Conservation (phyloP, 1,140 invertebrate species). For the Artemia franciscana region DNA sequence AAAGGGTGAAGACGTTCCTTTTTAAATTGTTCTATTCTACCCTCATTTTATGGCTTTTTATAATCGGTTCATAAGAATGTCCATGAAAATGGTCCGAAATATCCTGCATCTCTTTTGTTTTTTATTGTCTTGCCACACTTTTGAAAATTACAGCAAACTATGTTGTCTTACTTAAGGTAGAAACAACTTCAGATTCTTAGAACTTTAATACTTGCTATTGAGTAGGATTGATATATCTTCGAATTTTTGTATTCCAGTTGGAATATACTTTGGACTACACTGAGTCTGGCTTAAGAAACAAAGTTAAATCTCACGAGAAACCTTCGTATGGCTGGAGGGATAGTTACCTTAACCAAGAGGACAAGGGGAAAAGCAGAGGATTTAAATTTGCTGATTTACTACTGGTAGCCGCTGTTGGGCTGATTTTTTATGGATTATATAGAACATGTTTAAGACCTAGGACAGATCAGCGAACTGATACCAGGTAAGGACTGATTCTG, state of each 20-base stretch:
- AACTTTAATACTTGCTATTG: too few species aligned
- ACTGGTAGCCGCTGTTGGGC: slow-evolving; percentile 16
- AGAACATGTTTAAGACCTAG: slow-evolving; percentile 21
- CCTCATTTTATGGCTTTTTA: too few species aligned
- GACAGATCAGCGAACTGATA: background rate
- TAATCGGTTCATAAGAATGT: too few species aligned
- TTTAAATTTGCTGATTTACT: slow-evolving; percentile 16
- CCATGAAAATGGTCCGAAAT: too few species aligned
- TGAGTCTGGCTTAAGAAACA: slow-evolving; percentile 19
- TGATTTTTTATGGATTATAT: slow-evolving; percentile 24
- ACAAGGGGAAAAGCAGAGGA: background rate
- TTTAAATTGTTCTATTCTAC: too few species aligned
- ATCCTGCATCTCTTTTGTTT: too few species aligned
- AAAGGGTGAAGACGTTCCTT: too few species aligned
- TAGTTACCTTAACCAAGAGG: background rate
- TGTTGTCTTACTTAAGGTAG: too few species aligned
- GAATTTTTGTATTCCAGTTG: slow-evolving; percentile 15
- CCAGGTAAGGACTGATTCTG: background rate
- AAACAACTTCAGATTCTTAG: too few species aligned
- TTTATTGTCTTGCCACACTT: too few species aligned
- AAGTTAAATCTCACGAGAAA: slow-evolving; percentile 10
- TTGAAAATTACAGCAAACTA: too few species aligned
- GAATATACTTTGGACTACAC: slow-evolving; percentile 23
- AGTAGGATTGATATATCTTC: too few species aligned
- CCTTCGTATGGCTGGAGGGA: background rate